Percentiles rank a stretch among this genome's conserved stretches.
Evolutionary conservation across 1,140 invertebrate genomes (phyloP).

Genomic region (Lepidurus apus): DNA sequence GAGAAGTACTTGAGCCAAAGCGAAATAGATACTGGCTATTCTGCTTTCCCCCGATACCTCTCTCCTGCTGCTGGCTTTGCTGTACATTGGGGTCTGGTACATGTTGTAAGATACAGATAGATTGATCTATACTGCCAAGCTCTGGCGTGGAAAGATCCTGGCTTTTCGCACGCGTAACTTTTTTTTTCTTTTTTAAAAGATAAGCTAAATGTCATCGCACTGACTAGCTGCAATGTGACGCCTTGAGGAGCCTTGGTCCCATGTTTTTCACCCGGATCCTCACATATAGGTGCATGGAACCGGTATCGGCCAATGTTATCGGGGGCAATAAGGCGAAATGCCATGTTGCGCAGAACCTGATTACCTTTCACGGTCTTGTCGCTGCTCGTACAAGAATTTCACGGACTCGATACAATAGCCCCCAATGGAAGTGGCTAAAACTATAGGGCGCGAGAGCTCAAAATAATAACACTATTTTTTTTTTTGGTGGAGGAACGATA

Average conservation of each 20-base stretch:
- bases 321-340: background rate
- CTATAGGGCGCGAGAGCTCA: background rate
- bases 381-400: background rate
- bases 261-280: background rate
- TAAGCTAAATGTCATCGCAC: background rate
- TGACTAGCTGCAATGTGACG: conserved; percentile 1
- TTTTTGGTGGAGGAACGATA: background rate
- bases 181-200: background rate
- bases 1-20: conserved; percentile 1
- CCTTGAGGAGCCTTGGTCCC: background rate
- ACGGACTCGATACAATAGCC: background rate
- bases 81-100: no score
- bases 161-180: background rate
- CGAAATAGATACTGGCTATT: conserved; percentile 1
- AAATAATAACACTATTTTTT: background rate
- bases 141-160: background rate
- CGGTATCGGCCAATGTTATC: background rate
- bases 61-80: no score
- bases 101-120: no score
- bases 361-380: background rate
- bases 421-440: background rate
- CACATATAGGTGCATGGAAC: background rate
- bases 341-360: background rate
- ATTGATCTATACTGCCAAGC: no score
- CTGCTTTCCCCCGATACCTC: background rate